Evolutionary conservation across 2,113 vertebrate genomes (phyloP), one percentile per base, ranked within the genome.

Genomic region (Penelope pileata): DNA sequence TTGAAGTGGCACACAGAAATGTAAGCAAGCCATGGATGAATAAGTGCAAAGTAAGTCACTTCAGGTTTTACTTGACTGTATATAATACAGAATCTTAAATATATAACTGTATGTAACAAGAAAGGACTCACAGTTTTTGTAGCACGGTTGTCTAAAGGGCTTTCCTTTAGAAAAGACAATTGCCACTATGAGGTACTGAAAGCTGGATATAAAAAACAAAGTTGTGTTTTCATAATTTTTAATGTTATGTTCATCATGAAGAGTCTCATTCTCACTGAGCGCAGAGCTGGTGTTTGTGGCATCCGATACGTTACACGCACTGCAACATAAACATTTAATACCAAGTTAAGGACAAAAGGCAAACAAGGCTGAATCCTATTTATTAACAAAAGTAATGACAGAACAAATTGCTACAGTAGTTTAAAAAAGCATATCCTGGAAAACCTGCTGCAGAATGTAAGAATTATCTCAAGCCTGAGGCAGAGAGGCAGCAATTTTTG

Each of bases 101-200:
- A 63, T 34, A 3, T 22, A 89, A 60, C 8, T 32, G 19, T 11
- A 68, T 7, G 36, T 2, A 81, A 8, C 10, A 86, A 69, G 21
- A 73, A 90, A 66, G 40, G 5, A 96, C 99, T 97, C 98, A 99
- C 99, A 98, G 72, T 99, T 99, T 94, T 98, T 99, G 98, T 99
- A 99, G 98, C 98, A 99, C 17, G 99, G 99, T 93, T 99, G 99
- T 91, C 99, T 98, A 96, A 99, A 99, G 51, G 99, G 99, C 96
- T 99, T 99, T 94, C 99, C 99, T 98, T 99, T 99, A 93, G 99
- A 99, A 98, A 99, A 99, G 88, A 99, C 98, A 42, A 99, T 92
- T 58, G 99, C 99, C 76, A 99, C 98, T 72, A 99, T 99, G 96
- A 99, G 99, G 98, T 99, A 99, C 98, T 99, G 99, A 97, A 99